phyloP scores from a whole-genome alignment of 2,888 invertebrate genomes.

The Melanostoma mellinum region DNA sequence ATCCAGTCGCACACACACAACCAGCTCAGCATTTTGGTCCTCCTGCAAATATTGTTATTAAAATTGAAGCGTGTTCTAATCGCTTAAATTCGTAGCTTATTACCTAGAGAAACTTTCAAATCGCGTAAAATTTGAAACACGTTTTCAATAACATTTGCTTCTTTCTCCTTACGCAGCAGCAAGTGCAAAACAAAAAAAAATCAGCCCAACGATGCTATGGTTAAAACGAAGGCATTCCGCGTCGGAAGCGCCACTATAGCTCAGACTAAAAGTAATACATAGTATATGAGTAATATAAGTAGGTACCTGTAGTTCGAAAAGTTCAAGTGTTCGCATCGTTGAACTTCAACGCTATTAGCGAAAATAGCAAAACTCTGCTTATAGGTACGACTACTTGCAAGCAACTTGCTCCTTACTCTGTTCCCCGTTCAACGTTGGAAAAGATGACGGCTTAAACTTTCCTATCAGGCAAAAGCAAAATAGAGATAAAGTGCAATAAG shows the following conservation, averaged over 20 bases:
- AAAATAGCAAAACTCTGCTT: conserved; percentile 61
- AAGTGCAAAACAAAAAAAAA: neutral
- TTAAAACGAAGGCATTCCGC: no score
- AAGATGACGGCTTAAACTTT: conserved; percentile 46
- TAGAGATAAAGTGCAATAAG: conserved; percentile 70
- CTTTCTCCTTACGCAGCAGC: conserved; percentile 4
- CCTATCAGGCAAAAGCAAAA: conserved; percentile 48
- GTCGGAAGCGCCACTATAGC: no score
- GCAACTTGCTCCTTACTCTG: conserved; percentile 1
- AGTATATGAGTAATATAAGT: neutral
- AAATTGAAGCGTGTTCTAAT: no score
- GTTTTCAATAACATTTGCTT: conserved; percentile 44
- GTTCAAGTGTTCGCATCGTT: conserved; percentile 60
- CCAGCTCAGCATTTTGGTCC: no score
- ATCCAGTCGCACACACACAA: no score
- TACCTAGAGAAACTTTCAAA: no score
- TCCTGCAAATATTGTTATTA: no score
- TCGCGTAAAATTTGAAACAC: conserved; percentile 27
- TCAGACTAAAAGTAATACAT: conserved; percentile 3
- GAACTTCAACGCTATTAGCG: conserved; percentile 64
- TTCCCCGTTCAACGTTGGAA: neutral
- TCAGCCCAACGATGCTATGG: no score
- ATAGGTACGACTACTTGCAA: conserved; percentile 4
- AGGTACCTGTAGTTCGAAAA: conserved; percentile 36
- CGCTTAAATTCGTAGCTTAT: no score